Conservation (phyloP, 2,797 vertebrate species). For the Characodon lateralis region DNA sequence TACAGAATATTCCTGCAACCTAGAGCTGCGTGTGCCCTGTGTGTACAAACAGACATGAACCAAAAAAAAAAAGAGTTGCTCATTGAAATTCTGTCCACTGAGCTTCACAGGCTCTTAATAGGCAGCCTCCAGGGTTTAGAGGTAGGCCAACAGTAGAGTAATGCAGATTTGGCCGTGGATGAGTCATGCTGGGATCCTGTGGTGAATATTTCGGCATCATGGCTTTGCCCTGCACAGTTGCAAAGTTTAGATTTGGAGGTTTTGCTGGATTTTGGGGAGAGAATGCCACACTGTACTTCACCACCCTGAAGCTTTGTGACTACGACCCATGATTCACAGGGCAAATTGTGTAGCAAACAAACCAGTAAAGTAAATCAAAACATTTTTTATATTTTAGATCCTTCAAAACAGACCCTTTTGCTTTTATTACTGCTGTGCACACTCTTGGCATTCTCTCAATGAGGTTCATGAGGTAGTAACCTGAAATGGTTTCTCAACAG, state of each 20-base stretch:
- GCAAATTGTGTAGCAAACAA: neutral
- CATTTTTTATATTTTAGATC: too few species aligned
- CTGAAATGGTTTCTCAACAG: too few species aligned
- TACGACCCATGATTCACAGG: neutral
- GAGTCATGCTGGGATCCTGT: constrained; percentile 66
- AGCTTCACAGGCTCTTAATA: constrained; percentile 69
- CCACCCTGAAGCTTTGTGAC: constrained; percentile 17
- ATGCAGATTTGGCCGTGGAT: constrained; percentile 61
- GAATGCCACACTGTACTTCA: neutral
- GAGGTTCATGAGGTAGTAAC: too few species aligned
- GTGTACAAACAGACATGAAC: constrained; percentile 46
- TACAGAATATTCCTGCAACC: constrained; percentile 47
- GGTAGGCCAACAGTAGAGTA: constrained; percentile 65
- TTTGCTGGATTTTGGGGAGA: constrained; percentile 30
- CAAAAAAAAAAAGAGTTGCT: constrained; percentile 47
- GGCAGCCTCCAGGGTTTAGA: constrained; percentile 67
- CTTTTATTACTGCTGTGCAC: too few species aligned
- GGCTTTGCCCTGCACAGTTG: constrained; percentile 57
- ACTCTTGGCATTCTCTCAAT: too few species aligned
- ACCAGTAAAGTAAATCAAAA: too few species aligned
- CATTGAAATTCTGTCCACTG: constrained; percentile 74
- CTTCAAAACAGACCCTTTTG: too few species aligned
- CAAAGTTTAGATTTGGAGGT: constrained; percentile 59
- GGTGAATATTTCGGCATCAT: constrained; percentile 58
- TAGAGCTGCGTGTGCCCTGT: constrained; percentile 29